Evolutionary conservation across 2,888 invertebrate species (phyloP).

Genomic region (Drepanosiphum platanoidis): DNA sequence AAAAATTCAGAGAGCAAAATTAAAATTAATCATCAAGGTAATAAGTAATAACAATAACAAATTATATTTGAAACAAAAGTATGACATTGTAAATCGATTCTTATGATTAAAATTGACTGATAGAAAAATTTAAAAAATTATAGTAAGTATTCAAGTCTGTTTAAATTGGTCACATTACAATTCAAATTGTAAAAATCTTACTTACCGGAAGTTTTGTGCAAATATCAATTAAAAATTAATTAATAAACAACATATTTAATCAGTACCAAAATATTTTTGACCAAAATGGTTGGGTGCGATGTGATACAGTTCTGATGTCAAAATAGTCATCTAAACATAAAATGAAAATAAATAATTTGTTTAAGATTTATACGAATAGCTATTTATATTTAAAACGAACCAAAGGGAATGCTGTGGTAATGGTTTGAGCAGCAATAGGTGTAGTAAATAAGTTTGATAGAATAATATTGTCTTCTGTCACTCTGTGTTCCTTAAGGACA

Average conservation of each 20-base stretch:
- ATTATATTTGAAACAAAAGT: slow-evolving; percentile 12
- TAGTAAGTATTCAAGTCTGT: slow-evolving; percentile 20
- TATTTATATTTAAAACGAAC: slow-evolving; percentile 66
- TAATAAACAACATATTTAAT: slow-evolving; percentile 70
- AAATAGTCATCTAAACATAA: slow-evolving; percentile 80
- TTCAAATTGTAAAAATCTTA: slow-evolving; percentile 26
- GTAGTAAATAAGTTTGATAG: slow-evolving; percentile 98
- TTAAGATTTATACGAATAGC: background rate
- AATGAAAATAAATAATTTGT: slow-evolving; percentile 23
- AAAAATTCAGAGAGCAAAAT: slow-evolving; percentile 31
- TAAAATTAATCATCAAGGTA: slow-evolving; percentile 17
- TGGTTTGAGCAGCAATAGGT: slow-evolving; percentile 85
- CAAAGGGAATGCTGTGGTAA: slow-evolving; percentile 83
- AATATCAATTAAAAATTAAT: slow-evolving; percentile 21
- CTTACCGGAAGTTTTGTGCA: slow-evolving; percentile 45
- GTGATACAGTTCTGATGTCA: slow-evolving; percentile 94
- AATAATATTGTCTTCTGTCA: slow-evolving; percentile 92
- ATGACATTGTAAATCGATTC: slow-evolving; percentile 21
- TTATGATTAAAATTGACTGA: slow-evolving; percentile 49
- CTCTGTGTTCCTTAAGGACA: slow-evolving; percentile 92
- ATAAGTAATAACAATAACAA: slow-evolving; percentile 46
- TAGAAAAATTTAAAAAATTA: slow-evolving; percentile 15
- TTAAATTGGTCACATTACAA: slow-evolving; percentile 52
- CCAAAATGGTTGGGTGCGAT: slow-evolving; percentile 98
- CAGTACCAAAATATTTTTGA: slow-evolving; percentile 98